These are phyloP conservation scores for Azemiops feae DNA, from an alignment of 2,113 vertebrate genomes.

Conservation along the genomic window DNA sequence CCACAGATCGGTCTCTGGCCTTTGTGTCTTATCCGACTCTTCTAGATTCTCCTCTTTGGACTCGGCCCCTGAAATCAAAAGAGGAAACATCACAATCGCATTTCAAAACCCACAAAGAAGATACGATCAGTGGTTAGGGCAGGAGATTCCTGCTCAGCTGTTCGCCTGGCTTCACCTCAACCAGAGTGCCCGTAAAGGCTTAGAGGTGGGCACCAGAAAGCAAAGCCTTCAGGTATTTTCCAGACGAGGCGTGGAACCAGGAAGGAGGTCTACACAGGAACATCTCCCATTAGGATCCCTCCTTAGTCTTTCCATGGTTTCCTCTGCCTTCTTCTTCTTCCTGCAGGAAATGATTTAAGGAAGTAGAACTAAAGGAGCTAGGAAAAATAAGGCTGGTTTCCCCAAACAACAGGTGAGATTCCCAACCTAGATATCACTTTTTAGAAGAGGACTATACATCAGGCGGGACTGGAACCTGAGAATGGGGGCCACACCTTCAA, in stretches of 20 bases:
- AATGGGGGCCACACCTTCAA: not conserved
- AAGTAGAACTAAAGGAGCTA: not conserved
- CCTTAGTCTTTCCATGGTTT: not conserved
- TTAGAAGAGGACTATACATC: no score
- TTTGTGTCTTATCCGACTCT: conserved; percentile 57
- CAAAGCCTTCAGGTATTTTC: not conserved
- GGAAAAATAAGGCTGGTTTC: not conserved
- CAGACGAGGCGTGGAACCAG: not conserved
- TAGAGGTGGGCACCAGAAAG: not conserved
- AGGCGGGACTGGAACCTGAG: not conserved
- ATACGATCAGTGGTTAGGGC: not conserved
- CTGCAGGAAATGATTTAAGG: not conserved
- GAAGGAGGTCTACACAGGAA: not conserved
- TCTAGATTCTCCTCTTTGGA: conserved; percentile 42
- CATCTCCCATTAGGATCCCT: not conserved
- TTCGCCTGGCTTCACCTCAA: not conserved
- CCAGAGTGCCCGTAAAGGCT: not conserved
- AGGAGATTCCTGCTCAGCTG: no score
- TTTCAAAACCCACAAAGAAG: accelerated
- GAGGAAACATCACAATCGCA: not conserved
- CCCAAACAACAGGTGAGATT: not conserved
- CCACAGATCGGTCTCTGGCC: conserved; percentile 68
- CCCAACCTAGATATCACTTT: not conserved
- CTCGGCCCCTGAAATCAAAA: conserved; percentile 55
- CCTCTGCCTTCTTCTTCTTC: not conserved